Conservation (phyloP, 2,797 vertebrate genomes). For the Amblyraja radiata region DNA sequence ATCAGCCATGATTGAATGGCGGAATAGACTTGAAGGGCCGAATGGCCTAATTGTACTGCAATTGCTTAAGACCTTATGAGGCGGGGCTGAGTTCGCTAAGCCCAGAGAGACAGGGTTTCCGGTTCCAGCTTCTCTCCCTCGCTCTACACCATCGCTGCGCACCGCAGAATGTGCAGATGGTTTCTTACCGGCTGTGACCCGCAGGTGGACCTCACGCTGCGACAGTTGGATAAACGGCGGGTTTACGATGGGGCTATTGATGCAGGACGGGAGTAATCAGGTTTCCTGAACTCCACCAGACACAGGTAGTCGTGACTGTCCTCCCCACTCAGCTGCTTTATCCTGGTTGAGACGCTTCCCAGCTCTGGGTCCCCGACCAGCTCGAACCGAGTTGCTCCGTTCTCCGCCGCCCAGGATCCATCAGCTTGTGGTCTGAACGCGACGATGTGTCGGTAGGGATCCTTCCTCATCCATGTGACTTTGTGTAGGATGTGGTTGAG, state of each 20-base stretch:
- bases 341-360: background rate
- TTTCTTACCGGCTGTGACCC: background rate
- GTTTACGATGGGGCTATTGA: no score
- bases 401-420: background rate
- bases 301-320: no score
- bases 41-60: no score
- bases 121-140: no score
- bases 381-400: background rate
- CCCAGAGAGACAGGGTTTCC: no score
- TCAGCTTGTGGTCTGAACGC: background rate
- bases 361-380: background rate
- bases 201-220: background rate
- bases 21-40: no score
- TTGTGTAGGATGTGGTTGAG: no score
- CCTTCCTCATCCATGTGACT: background rate
- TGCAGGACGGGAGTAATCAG: rapidly evolving
- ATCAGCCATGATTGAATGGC: no score
- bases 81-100: no score
- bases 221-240: background rate
- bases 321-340: background rate
- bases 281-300: background rate
- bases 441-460: background rate
- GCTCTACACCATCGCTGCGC: no score
- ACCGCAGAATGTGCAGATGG: no score
- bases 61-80: no score